Conservation (phyloP, 1,140 invertebrate genomes). For the Oreohelix idahoensis region DNA sequence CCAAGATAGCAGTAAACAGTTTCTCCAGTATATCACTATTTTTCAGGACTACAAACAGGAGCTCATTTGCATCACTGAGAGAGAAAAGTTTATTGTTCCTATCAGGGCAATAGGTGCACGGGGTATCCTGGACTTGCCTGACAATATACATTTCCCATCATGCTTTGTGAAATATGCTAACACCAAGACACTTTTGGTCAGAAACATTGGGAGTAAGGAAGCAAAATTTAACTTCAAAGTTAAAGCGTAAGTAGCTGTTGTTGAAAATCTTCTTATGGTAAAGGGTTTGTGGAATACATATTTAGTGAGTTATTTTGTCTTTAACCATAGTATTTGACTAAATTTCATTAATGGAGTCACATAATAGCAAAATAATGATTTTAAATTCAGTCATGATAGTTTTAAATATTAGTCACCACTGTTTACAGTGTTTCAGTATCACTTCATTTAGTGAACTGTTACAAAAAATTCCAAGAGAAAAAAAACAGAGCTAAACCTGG, state of each 20-base stretch:
- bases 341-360: too few relatives aligned
- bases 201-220: slow-evolving; percentile 73
- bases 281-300: too few relatives aligned
- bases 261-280: neutral
- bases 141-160: slow-evolving; percentile 69
- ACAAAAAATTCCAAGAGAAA: too few relatives aligned
- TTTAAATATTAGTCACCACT: too few relatives aligned
- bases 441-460: too few relatives aligned
- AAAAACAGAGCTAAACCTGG: too few relatives aligned
- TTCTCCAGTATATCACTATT: slow-evolving; percentile 30
- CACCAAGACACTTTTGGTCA: slow-evolving; percentile 70
- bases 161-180: slow-evolving; percentile 71
- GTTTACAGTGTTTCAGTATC: too few relatives aligned
- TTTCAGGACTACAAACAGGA: slow-evolving; percentile 73
- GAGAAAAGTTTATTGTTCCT: slow-evolving; percentile 73
- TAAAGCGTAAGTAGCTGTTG: slow-evolving; percentile 61
- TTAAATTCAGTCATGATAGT: too few relatives aligned
- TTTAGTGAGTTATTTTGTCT: too few relatives aligned
- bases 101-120: slow-evolving; percentile 71
- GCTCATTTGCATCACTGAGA: slow-evolving; percentile 71
- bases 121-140: slow-evolving; percentile 73
- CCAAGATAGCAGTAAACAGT: too few relatives aligned
- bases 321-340: too few relatives aligned
- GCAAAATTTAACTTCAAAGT: slow-evolving; percentile 70
- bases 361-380: too few relatives aligned